Percentiles rank a stretch among this genome's conserved stretches.
These are phyloP conservation scores for Enhydra lutris DNA, from an alignment of 2,113 vertebrate genomes.

Conservation along the genomic window DNA sequence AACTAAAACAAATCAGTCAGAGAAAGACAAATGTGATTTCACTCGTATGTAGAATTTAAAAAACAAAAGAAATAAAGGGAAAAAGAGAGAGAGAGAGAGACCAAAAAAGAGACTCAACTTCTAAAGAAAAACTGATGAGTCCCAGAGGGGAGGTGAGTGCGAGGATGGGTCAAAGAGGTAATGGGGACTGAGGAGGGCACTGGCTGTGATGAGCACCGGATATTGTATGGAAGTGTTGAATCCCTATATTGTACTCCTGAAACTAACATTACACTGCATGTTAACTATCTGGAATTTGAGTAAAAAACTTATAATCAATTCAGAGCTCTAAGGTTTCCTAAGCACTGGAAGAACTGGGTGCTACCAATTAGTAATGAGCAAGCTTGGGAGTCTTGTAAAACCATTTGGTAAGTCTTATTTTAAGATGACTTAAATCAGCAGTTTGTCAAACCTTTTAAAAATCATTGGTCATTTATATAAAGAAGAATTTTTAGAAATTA, in stretches of 20 bases:
- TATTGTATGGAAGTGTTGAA: not conserved
- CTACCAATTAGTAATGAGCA: not conserved
- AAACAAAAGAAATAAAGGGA: not conserved
- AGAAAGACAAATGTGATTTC: not conserved
- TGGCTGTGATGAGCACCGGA: not conserved
- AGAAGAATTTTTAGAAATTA: not conserved
- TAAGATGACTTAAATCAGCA: not conserved
- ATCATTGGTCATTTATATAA: not conserved
- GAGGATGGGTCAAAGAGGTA: not conserved
- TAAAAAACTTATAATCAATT: not conserved
- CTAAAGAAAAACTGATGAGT: not conserved
- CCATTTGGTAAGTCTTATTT: not conserved
- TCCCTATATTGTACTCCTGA: not conserved
- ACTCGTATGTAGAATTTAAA: not conserved
- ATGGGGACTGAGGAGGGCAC: not conserved
- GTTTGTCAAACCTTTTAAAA: constrained; percentile 27
- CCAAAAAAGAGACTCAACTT: not conserved
- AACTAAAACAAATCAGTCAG: not conserved
- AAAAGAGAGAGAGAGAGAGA: not conserved
- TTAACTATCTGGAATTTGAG: not conserved
- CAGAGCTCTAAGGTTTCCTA: not conserved
- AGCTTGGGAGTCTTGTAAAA: not conserved
- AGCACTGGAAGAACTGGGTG: not conserved
- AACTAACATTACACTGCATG: not conserved
- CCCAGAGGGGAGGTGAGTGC: not conserved